Base-by-base conservation (phyloP, 1,140 invertebrate species). In the Drosophila oshimai region DNA sequence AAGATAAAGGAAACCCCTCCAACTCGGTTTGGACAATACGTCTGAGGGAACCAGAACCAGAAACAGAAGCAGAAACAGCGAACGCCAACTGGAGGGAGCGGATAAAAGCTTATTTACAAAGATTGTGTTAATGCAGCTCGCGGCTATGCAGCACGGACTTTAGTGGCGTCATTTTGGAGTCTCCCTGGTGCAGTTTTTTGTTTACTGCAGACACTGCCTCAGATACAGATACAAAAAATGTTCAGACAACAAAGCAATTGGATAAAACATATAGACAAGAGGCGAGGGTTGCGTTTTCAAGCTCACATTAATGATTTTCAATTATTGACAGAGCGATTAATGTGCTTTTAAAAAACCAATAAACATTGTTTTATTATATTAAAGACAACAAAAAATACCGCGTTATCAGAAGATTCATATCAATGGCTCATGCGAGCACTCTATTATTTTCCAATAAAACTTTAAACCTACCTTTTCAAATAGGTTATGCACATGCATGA, bases 31-130 rank as follows among this genome's bases (percentile, higher is more conserved):
- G 78, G 78, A 83, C 78, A 83, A 83, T 77, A 58, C 33, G 47
- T 73, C 53, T 68, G 71, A 29, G 50, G 24, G 28, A 29, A 53
- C 31, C 26, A 17, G 36, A 37, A n/a, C n/a, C n/a, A n/a, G 60
- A 29, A 15, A 33, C 12, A 10, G 18, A 6, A 44, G 10, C 6
- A 6, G 12, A 37, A 17, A 41, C n/a, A n/a, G n/a, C n/a, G n/a
- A n/a, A n/a, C n/a, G n/a, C n/a, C n/a, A n/a, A n/a, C n/a, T 15
- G 18, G 36, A 6, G n/a, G 31, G 29, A 39, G 64, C 70, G 79
- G 49, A 86, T 83, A 79, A 83, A 83, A 79, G 74, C 79, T 86
- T 86, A 79, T 83, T 83, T 86, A 86, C 70, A 86, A 67, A 83
- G 79, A 79, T 86, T 79, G 62, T 71, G 58, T 84, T 86, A 83